These are phyloP conservation scores for Microctonus aethiopoides DNA, from an alignment of 2,888 invertebrate species.

Conservation along the genomic window DNA sequence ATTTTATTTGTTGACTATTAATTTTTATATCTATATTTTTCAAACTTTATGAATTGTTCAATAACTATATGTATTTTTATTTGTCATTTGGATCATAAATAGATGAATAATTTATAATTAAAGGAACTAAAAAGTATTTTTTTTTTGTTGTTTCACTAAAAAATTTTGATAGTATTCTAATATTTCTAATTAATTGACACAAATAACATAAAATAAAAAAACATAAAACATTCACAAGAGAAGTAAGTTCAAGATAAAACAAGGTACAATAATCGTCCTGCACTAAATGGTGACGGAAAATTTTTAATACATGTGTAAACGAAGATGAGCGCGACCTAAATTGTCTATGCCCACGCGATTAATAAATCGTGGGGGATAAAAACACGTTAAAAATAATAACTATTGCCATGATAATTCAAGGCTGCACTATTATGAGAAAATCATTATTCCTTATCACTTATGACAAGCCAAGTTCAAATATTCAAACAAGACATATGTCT, in stretches of 20 bases:
- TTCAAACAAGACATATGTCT: neutral
- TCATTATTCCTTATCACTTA: conserved; percentile 17
- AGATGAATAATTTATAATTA: neutral
- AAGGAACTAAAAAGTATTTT: conserved; percentile 6
- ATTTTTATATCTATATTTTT: conserved; percentile 24
- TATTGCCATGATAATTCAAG: neutral
- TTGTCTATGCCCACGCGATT: neutral
- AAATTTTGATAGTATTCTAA: neutral
- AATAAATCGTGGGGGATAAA: neutral
- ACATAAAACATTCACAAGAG: neutral
- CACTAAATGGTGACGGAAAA: neutral
- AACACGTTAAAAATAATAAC: neutral
- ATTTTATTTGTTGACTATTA: conserved; percentile 15
- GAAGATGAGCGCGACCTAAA: neutral
- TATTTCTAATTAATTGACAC: neutral
- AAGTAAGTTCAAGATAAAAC: neutral
- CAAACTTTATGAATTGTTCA: neutral
- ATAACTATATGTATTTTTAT: neutral
- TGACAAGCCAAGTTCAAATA: conserved; percentile 13
- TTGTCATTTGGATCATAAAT: neutral
- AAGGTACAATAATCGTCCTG: neutral
- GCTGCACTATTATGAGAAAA: neutral
- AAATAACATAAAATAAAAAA: neutral
- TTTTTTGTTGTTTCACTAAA: neutral
- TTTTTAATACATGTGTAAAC: neutral